phyloP scores from a whole-genome alignment of 2,113 vertebrate genomes.

The Apaloderma vittatum region DNA sequence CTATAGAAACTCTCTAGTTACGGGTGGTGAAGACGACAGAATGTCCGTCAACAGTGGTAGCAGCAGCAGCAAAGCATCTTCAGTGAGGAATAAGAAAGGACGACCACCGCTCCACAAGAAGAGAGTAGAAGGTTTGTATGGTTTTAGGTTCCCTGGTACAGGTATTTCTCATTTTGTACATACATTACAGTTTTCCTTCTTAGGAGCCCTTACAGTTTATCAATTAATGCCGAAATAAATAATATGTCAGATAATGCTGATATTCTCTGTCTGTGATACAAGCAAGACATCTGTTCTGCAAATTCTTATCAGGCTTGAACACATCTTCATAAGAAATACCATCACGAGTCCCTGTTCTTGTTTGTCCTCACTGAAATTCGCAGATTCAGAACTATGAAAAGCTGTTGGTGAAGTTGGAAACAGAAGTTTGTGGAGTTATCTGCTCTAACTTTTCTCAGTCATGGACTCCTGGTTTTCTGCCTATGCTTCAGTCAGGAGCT shows the following conservation, averaged over 20 bases:
- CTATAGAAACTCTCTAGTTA: slow-evolving; percentile 95
- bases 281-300: not conserved
- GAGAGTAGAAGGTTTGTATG: slow-evolving; percentile 90
- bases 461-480: not conserved
- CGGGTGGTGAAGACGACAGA: slow-evolving; percentile 94
- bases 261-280: not conserved
- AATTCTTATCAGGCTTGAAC: not conserved
- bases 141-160: not conserved
- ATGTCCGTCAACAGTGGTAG: slow-evolving; percentile 96
- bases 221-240: not conserved
- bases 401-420: not conserved
- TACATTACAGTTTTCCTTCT: not conserved
- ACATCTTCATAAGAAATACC: not conserved
- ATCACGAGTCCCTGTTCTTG: not conserved
- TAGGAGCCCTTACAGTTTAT: too few species aligned
- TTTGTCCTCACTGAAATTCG: not conserved
- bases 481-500: not conserved
- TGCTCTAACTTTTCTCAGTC: not conserved
- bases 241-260: too few species aligned
- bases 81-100: slow-evolving; percentile 97
- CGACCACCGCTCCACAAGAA: slow-evolving; percentile 94
- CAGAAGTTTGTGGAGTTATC: not conserved
- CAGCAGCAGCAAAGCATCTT: slow-evolving; percentile 95
- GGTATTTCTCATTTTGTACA: not conserved
- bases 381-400: not conserved